Conservation (phyloP, 2,888 invertebrate genomes). For the Mythimna impura region DNA sequence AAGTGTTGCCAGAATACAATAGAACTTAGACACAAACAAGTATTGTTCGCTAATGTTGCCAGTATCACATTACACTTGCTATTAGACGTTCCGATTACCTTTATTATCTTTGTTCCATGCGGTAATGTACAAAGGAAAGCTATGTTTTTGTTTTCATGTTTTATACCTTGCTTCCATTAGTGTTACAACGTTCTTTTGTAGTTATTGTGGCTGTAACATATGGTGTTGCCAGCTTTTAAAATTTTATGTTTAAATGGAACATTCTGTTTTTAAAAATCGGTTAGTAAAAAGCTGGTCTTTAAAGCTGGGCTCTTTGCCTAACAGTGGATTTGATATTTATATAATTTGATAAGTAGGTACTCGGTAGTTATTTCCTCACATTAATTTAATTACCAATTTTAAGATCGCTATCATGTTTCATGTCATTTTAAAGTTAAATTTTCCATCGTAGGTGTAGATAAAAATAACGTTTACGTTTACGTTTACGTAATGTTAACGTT, state of each 20-base stretch:
- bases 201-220: not conserved
- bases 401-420: no score
- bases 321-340: no score
- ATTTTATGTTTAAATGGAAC: not conserved
- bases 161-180: constrained; percentile 35
- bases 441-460: not conserved
- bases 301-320: not conserved
- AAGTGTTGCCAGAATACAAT: constrained; percentile 49
- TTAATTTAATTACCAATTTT: no score
- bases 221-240: constrained; percentile 3
- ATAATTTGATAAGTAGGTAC: no score
- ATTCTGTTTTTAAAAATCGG: not conserved
- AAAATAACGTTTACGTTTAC: no score
- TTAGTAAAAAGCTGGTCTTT: no score
- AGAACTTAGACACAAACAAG: constrained; percentile 51
- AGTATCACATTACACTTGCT: constrained; percentile 54
- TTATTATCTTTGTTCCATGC: constrained; percentile 38
- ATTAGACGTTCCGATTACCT: constrained; percentile 45
- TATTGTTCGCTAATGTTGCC: constrained; percentile 58
- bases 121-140: constrained; percentile 10
- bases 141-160: constrained; percentile 21
- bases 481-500: no score
- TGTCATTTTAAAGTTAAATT: not conserved
- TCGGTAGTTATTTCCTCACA: no score
- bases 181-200: constrained; percentile 9